Conservation (phyloP, 2,113 vertebrate genomes). For the Narcine bancroftii region DNA sequence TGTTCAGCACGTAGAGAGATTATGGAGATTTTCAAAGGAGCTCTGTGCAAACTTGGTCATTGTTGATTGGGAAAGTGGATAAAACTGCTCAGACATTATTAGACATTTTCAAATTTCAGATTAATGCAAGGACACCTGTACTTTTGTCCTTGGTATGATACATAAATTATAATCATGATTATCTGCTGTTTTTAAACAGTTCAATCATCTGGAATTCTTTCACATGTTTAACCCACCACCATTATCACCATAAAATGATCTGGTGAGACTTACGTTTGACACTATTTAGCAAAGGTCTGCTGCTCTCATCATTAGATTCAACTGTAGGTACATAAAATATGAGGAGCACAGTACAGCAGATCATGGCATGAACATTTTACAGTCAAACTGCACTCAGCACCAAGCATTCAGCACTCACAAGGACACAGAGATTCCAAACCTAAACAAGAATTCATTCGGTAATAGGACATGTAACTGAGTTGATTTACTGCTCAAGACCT, state of each 20-base stretch:
- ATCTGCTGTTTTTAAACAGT: background rate
- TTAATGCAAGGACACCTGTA: background rate
- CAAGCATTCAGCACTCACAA: constrained; percentile 5
- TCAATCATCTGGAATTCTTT: background rate
- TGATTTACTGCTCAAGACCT: background rate
- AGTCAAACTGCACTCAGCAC: background rate
- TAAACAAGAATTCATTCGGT: background rate
- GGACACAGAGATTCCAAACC: background rate
- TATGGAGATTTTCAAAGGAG: background rate
- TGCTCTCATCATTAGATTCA: constrained; percentile 61
- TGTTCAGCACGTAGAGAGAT: background rate
- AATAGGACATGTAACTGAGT: constrained; percentile 1
- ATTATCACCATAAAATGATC: constrained; percentile 40
- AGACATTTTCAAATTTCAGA: background rate
- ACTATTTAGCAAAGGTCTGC: constrained; percentile 55
- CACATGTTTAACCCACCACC: constrained; percentile 8
- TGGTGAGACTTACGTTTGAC: constrained; percentile 60
- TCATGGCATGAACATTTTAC: constrained; percentile 30
- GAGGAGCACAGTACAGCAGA: constrained; percentile 53
- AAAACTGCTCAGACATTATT: background rate
- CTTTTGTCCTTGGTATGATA: background rate
- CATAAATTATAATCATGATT: background rate
- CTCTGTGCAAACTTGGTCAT: background rate
- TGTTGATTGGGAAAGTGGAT: background rate
- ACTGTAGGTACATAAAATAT: constrained; percentile 62